Percentiles rank a stretch among this genome's conserved stretches.
These are phyloP conservation scores for Erpornis zantholeuca DNA, from an alignment of 2,113 vertebrate species.

Conservation along the genomic window DNA sequence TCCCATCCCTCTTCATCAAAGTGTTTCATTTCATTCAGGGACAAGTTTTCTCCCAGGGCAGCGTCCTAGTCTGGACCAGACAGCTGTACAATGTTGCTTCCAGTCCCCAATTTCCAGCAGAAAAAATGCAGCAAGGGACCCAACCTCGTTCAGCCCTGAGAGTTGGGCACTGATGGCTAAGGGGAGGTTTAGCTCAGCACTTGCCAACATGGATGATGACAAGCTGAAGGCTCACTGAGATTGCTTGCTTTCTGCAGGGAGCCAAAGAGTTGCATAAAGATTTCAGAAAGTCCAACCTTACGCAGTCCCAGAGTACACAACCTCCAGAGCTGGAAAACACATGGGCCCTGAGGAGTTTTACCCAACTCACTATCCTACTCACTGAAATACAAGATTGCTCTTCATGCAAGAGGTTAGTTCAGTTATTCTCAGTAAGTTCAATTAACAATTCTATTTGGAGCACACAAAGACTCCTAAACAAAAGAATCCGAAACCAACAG, in stretches of 20 bases:
- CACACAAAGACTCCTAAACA: not conserved
- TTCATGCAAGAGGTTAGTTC: not conserved
- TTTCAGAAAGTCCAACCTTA: not conserved
- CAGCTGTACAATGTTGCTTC: not conserved
- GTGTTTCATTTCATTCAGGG: not conserved
- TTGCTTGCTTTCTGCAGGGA: not conserved
- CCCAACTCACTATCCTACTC: not conserved
- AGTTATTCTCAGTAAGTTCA: not conserved
- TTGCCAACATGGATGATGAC: not conserved
- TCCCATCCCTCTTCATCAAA: not conserved
- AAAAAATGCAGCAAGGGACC: not conserved
- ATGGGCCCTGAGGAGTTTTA: not conserved
- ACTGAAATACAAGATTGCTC: not conserved
- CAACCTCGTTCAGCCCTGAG: not conserved
- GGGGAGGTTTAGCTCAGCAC: not conserved
- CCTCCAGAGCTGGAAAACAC: not conserved
- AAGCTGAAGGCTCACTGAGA: not conserved
- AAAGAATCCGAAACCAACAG: not conserved
- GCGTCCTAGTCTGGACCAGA: not conserved
- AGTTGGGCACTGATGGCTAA: not conserved
- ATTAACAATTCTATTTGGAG: not conserved
- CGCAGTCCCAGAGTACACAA: not conserved
- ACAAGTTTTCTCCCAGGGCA: not conserved
- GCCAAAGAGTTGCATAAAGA: not conserved
- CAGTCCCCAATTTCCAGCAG: not conserved